A percentile compares a stretch with the other conserved stretches of the same genome.
phyloP scores from a whole-genome alignment of 2,888 invertebrate species.

The Dimorphilus gyrociliatus region DNA sequence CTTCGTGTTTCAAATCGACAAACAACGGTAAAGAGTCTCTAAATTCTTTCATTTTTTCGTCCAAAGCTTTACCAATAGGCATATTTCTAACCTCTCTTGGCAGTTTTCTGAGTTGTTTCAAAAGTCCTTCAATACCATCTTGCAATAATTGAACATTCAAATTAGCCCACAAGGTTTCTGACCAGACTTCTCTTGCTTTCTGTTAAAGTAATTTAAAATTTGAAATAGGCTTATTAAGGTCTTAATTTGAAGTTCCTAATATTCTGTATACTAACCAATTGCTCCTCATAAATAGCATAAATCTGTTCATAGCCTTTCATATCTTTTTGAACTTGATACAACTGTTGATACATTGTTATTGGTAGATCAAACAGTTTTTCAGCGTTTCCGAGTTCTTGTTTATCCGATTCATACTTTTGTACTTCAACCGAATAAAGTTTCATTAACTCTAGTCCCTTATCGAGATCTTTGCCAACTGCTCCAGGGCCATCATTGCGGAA shows the following conservation, averaged over 20 bases:
- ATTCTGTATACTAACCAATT: constrained; percentile 49
- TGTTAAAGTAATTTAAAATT: constrained; percentile 18
- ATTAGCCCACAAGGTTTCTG: constrained; percentile 70
- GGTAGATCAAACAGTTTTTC: constrained; percentile 75
- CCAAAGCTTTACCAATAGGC: constrained; percentile 51
- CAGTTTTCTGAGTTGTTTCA: constrained; percentile 59
- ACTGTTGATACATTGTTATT: constrained; percentile 62
- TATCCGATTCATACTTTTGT: constrained; percentile 48
- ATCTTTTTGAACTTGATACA: constrained; percentile 41
- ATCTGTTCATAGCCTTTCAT: constrained; percentile 49
- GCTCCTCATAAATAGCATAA: constrained; percentile 59
- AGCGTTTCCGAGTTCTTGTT: constrained; percentile 50
- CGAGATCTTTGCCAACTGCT: constrained; percentile 58
- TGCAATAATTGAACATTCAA: constrained; percentile 63
- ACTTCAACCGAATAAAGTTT: constrained; percentile 51
- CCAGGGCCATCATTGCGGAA: constrained; percentile 64
- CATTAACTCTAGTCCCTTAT: constrained; percentile 43
- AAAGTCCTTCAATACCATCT: constrained; percentile 68
- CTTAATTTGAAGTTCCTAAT: too few relatives aligned
- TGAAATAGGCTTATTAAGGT: too few relatives aligned
- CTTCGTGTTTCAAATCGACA: constrained; percentile 76
- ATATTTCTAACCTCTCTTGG: constrained; percentile 46
- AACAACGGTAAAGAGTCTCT: constrained; percentile 69
- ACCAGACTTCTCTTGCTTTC: constrained; percentile 60
- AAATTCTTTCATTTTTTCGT: constrained; percentile 72